Percentiles rank a stretch among this genome's conserved stretches.
These are phyloP conservation scores for Kradibia gibbosae DNA, from an alignment of 1,140 invertebrate species.

Conservation along the genomic window DNA sequence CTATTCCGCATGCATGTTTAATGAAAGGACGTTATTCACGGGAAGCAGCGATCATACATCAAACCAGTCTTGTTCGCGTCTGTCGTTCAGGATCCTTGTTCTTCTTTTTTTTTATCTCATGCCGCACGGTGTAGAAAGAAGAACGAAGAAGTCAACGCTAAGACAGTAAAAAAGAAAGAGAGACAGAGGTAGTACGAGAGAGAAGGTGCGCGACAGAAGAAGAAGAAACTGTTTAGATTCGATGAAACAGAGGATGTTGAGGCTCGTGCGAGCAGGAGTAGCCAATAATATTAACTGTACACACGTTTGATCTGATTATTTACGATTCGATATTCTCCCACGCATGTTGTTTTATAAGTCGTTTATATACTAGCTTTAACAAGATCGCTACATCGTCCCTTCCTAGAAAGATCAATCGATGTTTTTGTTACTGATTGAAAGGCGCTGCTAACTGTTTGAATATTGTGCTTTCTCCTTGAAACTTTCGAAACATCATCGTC, in stretches of 20 bases:
- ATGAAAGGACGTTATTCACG: constrained; percentile 43
- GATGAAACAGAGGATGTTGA: not conserved
- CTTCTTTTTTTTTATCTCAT: constrained; percentile 10
- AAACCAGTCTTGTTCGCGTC: constrained; percentile 23
- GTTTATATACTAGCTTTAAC: not conserved
- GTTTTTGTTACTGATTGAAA: constrained; percentile 1
- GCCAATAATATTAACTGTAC: not conserved
- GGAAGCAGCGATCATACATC: constrained; percentile 25
- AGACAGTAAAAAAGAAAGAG: not conserved
- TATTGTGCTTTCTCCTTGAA: not conserved
- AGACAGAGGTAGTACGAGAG: no score
- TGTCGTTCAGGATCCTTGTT: not conserved
- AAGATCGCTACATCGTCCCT: not conserved
- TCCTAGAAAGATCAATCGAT: constrained; percentile 28
- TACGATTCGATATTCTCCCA: constrained; percentile 40
- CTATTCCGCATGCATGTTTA: not conserved
- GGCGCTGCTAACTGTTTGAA: not conserved
- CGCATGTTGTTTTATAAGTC: not conserved
- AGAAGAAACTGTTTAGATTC: not conserved
- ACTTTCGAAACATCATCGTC: not conserved
- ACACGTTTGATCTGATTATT: constrained; percentile 25
- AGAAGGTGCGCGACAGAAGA: no score
- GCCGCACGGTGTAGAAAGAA: not conserved
- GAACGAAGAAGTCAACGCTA: constrained; percentile 28
- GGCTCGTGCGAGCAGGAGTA: not conserved